phyloP scores from a whole-genome alignment of 1,140 invertebrate species.

The Hypothenemus hampei region DNA sequence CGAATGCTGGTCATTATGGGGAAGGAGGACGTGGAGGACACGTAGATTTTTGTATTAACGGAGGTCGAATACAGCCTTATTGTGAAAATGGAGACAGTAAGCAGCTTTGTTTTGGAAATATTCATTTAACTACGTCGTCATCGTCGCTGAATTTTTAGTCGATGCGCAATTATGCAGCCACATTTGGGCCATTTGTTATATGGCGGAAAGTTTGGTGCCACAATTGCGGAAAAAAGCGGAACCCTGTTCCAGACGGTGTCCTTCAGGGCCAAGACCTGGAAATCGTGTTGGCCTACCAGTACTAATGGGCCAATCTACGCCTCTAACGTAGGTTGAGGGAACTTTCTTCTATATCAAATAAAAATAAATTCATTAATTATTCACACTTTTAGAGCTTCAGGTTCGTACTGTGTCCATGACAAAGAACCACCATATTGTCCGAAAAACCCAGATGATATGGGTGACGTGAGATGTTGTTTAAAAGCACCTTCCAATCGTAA shows the following conservation, averaged over 20 bases:
- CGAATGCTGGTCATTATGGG: conserved; percentile 70
- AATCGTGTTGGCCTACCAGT: conserved; percentile 44
- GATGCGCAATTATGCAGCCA: conserved; percentile 68
- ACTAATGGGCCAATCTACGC: conserved; percentile 56
- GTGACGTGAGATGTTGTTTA: conserved; percentile 62
- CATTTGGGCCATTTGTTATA: conserved; percentile 67
- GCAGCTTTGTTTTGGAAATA: conserved; percentile 26
- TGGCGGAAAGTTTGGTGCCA: conserved; percentile 62
- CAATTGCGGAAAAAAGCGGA: conserved; percentile 52
- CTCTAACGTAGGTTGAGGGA: conserved; percentile 45
- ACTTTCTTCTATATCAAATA: background rate
- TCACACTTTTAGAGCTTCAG: conserved; percentile 49
- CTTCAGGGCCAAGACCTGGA: conserved; percentile 55
- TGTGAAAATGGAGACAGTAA: conserved; percentile 64
- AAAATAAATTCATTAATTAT: background rate
- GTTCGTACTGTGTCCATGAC: conserved; percentile 62
- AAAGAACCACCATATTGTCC: conserved; percentile 64
- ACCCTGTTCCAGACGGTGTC: conserved; percentile 64
- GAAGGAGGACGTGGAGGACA: conserved; percentile 63
- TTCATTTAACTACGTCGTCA: background rate
- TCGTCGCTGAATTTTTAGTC: conserved; percentile 44
- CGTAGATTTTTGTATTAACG: conserved; percentile 72
- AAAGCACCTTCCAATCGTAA: conserved; percentile 32
- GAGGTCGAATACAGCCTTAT: conserved; percentile 65
- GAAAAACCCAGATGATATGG: conserved; percentile 48